A percentile compares a stretch with the other conserved stretches of the same genome.
phyloP scores from a whole-genome alignment of 1,140 invertebrate species.

The Pogonomyrmex californicus region DNA sequence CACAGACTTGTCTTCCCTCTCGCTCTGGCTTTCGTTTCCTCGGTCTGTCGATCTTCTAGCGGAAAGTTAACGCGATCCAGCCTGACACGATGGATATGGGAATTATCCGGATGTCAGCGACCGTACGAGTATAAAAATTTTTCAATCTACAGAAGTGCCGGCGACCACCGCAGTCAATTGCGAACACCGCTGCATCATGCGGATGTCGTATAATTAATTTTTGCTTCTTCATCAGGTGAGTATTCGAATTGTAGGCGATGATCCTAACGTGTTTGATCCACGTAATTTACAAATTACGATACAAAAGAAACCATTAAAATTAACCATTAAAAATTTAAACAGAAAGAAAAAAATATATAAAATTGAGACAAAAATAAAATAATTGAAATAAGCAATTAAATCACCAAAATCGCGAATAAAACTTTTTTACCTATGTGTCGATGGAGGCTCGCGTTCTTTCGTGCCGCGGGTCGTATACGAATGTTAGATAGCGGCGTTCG shows the following conservation, averaged over 20 bases:
- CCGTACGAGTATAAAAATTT: constrained; percentile 23
- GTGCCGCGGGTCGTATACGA: constrained; percentile 11
- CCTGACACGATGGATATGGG: constrained; percentile 20
- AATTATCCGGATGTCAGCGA: constrained; percentile 52
- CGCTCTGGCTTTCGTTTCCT: background rate
- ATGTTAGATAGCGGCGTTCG: constrained; percentile 31
- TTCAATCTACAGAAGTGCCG: constrained; percentile 46
- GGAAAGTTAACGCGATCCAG: constrained; percentile 27
- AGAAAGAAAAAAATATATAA: background rate
- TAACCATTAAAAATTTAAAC: background rate
- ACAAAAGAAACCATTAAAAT: background rate
- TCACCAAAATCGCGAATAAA: background rate
- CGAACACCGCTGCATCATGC: background rate
- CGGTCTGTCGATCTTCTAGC: constrained; percentile 9
- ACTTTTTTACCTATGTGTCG: constrained; percentile 32
- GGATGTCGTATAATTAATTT: constrained; percentile 51
- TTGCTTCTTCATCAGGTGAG: background rate
- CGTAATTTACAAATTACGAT: background rate
- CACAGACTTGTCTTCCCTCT: constrained; percentile 4
- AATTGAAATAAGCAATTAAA: constrained; percentile 4
- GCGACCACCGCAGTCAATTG: constrained; percentile 20
- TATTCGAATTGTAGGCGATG: background rate
- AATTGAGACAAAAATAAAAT: background rate
- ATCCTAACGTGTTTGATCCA: background rate
- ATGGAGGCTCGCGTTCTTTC: constrained; percentile 26